Conservation (phyloP, 1,140 invertebrate genomes). For the Oscheius sp. region DNA sequence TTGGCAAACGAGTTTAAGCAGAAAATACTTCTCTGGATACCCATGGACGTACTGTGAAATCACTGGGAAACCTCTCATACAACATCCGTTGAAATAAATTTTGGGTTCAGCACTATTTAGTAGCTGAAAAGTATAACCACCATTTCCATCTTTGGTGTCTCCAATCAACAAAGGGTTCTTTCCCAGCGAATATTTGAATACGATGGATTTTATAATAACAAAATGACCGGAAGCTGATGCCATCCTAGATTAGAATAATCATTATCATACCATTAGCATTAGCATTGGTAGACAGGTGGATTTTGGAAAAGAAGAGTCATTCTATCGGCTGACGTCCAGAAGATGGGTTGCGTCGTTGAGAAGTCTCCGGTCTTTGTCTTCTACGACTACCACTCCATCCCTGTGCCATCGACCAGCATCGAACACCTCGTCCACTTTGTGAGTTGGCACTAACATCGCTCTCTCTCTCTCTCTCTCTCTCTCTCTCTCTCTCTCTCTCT, state of each 20-base stretch:
- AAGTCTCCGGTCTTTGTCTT: neutral
- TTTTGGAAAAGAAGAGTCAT: neutral
- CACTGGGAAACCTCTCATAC: too few species aligned
- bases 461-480: neutral
- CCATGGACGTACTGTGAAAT: too few species aligned
- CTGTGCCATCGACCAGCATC: too few species aligned
- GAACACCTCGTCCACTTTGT: too few species aligned
- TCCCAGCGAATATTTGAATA: neutral
- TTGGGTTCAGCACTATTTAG: too few species aligned
- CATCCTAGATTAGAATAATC: neutral
- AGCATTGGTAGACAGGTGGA: neutral
- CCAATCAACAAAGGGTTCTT: too few species aligned
- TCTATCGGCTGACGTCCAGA: neutral
- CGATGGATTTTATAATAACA: neutral
- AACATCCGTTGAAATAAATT: too few species aligned
- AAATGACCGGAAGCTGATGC: neutral
- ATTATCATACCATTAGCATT: neutral
- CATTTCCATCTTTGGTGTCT: too few species aligned
- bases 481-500: neutral
- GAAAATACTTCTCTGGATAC: too few species aligned
- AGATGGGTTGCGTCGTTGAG: neutral
- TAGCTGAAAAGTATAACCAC: too few species aligned
- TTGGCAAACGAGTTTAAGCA: too few species aligned
- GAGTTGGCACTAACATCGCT: neutral
- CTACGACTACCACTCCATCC: too few species aligned